A percentile compares a stretch with the other conserved stretches of the same genome.
These are phyloP conservation scores for Corvus cornix DNA, from an alignment of 2,113 vertebrate species.

Conservation along the genomic window DNA sequence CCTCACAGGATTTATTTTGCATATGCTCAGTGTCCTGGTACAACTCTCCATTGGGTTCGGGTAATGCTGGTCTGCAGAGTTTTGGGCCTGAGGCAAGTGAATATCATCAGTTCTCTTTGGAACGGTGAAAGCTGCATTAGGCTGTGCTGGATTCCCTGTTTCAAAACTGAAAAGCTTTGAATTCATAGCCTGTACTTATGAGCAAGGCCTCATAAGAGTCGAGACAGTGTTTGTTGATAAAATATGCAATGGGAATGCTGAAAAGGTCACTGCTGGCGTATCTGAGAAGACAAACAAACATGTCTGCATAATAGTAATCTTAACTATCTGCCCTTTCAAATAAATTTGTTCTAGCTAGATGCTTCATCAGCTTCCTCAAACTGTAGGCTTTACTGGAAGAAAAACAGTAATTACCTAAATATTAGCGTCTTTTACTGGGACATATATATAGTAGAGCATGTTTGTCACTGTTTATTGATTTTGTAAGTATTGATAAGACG, in stretches of 20 bases:
- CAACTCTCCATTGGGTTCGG: background rate
- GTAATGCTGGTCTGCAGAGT: background rate
- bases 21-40: background rate
- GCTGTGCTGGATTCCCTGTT: background rate
- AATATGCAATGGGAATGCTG: background rate
- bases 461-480: background rate
- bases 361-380: background rate
- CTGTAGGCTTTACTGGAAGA: background rate
- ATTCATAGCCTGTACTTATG: background rate
- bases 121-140: background rate
- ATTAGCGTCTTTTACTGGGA: background rate
- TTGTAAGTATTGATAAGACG: background rate
- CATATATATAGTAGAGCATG: rapidly evolving
- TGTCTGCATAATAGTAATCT: background rate
- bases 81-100: background rate
- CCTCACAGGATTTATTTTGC: background rate
- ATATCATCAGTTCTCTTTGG: background rate
- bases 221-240: background rate
- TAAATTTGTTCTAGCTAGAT: background rate
- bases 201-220: background rate
- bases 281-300: background rate
- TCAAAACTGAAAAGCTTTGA: background rate
- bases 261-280: background rate
- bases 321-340: background rate
- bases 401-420: background rate